Evolutionary conservation across 1,140 invertebrate genomes (phyloP).

Genomic region (Pachypeltis micranthus): DNA sequence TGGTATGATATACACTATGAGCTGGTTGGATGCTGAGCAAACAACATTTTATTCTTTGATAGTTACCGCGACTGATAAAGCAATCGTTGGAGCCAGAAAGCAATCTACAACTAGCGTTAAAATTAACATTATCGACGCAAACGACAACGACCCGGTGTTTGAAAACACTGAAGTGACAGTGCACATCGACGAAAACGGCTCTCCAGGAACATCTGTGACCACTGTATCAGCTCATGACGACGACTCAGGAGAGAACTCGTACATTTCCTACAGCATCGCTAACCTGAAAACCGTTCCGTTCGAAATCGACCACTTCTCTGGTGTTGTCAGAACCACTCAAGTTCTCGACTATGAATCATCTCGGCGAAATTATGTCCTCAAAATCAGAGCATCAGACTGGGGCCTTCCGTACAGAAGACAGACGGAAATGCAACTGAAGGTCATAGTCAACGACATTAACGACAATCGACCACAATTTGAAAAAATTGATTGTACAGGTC

Average conservation of each 20-base stretch:
- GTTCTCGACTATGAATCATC: slow-evolving; percentile 84
- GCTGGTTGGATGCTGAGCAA: slow-evolving; percentile 66
- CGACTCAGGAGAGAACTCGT: slow-evolving; percentile 86
- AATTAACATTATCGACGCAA: slow-evolving; percentile 71
- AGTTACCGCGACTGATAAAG: slow-evolving; percentile 70
- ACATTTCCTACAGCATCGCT: slow-evolving; percentile 83
- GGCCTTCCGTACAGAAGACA: slow-evolving; percentile 77
- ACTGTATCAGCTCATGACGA: slow-evolving; percentile 71
- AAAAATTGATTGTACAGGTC: slow-evolving; percentile 67
- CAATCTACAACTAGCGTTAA: slow-evolving; percentile 81
- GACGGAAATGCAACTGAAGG: slow-evolving; percentile 69
- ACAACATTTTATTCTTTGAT: slow-evolving; percentile 69
- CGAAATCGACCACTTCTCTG: slow-evolving; percentile 88
- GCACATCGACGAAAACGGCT: slow-evolving; percentile 72
- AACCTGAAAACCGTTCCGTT: slow-evolving; percentile 83
- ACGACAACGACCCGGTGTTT: slow-evolving; percentile 85
- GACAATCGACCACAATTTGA: slow-evolving; percentile 85
- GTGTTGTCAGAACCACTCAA: slow-evolving; percentile 67
- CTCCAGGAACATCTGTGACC: slow-evolving; percentile 64
- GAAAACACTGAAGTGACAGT: slow-evolving; percentile 53
- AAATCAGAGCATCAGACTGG: slow-evolving; percentile 84
- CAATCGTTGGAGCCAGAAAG: slow-evolving; percentile 63
- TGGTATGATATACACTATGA: slow-evolving; percentile 61
- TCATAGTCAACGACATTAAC: slow-evolving; percentile 74
- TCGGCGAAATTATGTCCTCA: slow-evolving; percentile 63